Conservation (phyloP, 2,888 invertebrate genomes). For the Nasonovia ribisnigri region DNA sequence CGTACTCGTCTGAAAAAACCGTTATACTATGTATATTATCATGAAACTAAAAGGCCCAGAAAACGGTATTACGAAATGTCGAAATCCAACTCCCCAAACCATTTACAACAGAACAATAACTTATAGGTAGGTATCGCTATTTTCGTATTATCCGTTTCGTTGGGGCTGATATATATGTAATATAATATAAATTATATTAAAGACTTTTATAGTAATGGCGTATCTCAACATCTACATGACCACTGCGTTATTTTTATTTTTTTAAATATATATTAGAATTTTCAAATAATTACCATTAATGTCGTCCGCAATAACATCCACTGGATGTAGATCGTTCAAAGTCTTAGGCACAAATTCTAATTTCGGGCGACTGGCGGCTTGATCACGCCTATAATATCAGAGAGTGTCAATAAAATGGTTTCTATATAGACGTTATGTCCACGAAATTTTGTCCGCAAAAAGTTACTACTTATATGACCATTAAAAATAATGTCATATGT, state of each 20-base stretch:
- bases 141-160: background rate
- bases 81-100: background rate
- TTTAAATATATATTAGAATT: conserved; percentile 60
- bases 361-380: conserved; percentile 90
- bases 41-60: background rate
- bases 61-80: conserved; percentile 29
- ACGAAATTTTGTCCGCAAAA: background rate
- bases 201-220: background rate
- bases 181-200: background rate
- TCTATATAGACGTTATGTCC: background rate
- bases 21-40: conserved; percentile 27
- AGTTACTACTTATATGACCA: background rate
- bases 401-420: background rate
- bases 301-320: conserved; percentile 77
- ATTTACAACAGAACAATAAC: background rate
- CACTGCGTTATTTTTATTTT: too few species aligned
- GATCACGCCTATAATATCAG: conserved; percentile 79
- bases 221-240: background rate
- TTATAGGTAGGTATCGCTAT: background rate
- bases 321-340: conserved; percentile 87
- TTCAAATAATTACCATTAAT: conserved; percentile 75
- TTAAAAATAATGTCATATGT: background rate
- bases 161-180: background rate
- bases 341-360: conserved; percentile 93
- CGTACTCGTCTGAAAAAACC: conserved; percentile 63